Conservation (phyloP, 2,797 vertebrate species). For the Bradypus variegatus region DNA sequence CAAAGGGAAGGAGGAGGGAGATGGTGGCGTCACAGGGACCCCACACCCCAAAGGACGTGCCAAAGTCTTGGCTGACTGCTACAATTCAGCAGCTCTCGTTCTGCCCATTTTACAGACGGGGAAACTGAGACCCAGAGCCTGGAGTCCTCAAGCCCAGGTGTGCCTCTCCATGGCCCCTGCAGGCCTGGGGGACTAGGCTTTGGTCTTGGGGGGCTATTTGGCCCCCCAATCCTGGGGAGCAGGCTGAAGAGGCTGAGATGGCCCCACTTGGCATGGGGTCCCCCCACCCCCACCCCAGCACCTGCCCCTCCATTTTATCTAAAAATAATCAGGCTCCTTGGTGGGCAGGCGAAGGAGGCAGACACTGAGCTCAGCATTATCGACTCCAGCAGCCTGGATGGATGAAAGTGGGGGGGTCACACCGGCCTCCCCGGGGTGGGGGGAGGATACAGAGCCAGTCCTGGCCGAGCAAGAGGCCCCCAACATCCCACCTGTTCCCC, state of each 20-base stretch:
- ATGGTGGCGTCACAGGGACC: neutral
- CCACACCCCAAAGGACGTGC: neutral
- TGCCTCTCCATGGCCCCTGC: neutral
- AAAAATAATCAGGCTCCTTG: conserved; percentile 67
- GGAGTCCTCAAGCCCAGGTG: neutral
- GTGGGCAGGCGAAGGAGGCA: conserved; percentile 27
- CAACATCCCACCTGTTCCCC: neutral
- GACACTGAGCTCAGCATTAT: conserved; percentile 69
- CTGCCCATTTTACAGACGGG: neutral
- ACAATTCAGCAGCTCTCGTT: neutral
- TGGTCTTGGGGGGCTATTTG: neutral
- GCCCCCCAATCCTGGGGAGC: neutral
- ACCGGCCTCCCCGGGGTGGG: neutral
- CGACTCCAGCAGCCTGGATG: conserved; percentile 45
- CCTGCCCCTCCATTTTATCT: conserved; percentile 48
- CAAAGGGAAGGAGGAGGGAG: neutral
- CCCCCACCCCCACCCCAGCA: neutral
- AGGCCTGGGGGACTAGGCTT: neutral
- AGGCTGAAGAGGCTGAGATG: neutral
- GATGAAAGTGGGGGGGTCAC: neutral
- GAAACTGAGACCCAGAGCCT: neutral
- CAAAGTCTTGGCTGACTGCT: neutral
- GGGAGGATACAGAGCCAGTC: neutral
- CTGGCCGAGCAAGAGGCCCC: neutral
- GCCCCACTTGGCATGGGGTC: neutral